These are phyloP conservation scores for Calameuta idolon DNA, from an alignment of 2,888 invertebrate genomes.

Conservation along the genomic window DNA sequence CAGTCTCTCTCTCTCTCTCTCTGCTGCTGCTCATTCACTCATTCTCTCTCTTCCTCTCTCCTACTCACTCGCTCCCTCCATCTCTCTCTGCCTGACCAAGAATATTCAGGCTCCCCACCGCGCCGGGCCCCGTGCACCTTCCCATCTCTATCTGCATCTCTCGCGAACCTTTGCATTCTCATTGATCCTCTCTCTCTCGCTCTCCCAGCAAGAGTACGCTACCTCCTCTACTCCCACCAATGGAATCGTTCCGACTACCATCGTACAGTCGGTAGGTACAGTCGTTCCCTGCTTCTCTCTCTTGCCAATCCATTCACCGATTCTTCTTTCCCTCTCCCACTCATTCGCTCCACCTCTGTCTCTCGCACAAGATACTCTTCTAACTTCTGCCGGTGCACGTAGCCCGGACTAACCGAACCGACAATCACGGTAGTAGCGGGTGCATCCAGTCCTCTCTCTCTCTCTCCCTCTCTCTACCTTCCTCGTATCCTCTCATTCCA, in stretches of 20 bases:
- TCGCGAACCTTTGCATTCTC: constrained; percentile 20
- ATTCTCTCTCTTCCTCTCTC: constrained; percentile 5
- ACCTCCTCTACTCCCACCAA: not conserved
- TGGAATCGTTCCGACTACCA: not conserved
- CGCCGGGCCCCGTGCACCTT: constrained; percentile 16
- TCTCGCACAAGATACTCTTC: not conserved
- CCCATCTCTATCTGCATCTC: constrained; percentile 24
- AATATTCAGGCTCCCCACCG: not conserved
- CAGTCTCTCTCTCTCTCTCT: constrained; percentile 13
- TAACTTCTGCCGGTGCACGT: not conserved
- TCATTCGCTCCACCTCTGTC: constrained; percentile 5
- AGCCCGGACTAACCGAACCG: not conserved
- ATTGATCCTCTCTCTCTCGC: constrained; percentile 26
- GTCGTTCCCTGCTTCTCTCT: constrained; percentile 9
- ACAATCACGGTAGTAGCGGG: constrained; percentile 1
- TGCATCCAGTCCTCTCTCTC: not conserved
- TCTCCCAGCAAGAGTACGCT: constrained; percentile 12
- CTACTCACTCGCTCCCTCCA: constrained; percentile 25
- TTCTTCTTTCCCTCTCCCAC: not conserved
- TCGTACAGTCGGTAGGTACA: constrained; percentile 3
- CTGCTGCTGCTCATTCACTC: constrained; percentile 6
- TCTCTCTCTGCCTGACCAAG: constrained; percentile 13
- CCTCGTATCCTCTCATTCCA: not conserved
- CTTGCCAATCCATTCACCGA: constrained; percentile 5
- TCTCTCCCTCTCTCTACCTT: too few relatives aligned